A percentile compares a stretch with the other conserved stretches of the same genome.
Evolutionary conservation across 2,797 vertebrate genomes (phyloP).

Genomic region (Cyclura pinguis): DNA sequence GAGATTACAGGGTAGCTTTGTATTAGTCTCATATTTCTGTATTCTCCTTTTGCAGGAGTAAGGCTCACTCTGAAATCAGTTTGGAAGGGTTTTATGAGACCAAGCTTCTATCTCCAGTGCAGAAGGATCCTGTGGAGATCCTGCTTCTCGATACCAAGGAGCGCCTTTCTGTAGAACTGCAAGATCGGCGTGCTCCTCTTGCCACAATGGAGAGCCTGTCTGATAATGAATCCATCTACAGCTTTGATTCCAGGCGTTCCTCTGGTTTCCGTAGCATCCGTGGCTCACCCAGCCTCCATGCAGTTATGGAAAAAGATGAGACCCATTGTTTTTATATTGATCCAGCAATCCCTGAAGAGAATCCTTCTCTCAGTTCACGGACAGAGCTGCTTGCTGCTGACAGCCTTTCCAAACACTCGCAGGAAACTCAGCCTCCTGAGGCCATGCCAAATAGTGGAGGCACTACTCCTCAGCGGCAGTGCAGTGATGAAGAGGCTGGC

Average conservation of each 20-base stretch:
- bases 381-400: constrained; percentile 96
- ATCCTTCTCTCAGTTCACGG: constrained; percentile 96
- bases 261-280: constrained; percentile 91
- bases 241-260: constrained; percentile 95
- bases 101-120: constrained; percentile 82
- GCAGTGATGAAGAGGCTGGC: constrained; percentile 71
- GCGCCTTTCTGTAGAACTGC: constrained; percentile 90
- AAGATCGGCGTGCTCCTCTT: constrained; percentile 92
- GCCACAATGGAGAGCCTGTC: constrained; percentile 98
- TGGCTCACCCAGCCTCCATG: constrained; percentile 93
- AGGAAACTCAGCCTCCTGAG: constrained; percentile 83
- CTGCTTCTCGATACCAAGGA: constrained; percentile 94
- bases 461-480: constrained; percentile 79
- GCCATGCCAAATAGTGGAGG: constrained; percentile 73
- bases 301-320: constrained; percentile 87
- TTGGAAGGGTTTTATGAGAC: constrained; percentile 97
- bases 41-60: constrained; percentile 83
- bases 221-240: constrained; percentile 96
- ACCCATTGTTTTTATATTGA: constrained; percentile 90
- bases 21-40: neutral
- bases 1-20: neutral
- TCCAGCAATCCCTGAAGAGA: constrained; percentile 94
- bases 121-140: constrained; percentile 89
- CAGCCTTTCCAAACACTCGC: constrained; percentile 85
- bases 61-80: constrained; percentile 95